phyloP scores from a whole-genome alignment of 2,888 invertebrate genomes.

The Leucophenga montana region DNA sequence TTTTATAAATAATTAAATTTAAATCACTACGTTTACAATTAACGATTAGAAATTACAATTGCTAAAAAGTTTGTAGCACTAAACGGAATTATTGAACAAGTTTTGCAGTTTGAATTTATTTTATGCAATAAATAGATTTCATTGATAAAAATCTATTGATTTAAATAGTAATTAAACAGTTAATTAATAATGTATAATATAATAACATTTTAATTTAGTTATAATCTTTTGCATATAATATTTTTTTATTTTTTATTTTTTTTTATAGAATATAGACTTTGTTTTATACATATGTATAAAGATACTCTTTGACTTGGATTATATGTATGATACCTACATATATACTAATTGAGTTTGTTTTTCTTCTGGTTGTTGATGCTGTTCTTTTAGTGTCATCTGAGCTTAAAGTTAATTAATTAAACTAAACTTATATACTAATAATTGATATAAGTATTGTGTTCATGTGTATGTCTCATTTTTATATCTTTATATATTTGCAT shows the following conservation, averaged over 20 bases:
- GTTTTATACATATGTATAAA: slow-evolving; percentile 22
- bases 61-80: background rate
- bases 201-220: slow-evolving; percentile 43
- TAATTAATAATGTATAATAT: slow-evolving; percentile 46
- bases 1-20: no score
- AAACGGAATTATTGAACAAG: background rate
- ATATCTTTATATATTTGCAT: slow-evolving; percentile 30
- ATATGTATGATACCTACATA: slow-evolving; percentile 48
- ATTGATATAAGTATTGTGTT: slow-evolving; percentile 59
- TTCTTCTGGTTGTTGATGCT: background rate
- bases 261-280: slow-evolving; percentile 2
- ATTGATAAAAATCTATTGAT: background rate
- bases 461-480: background rate
- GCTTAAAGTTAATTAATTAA: slow-evolving; percentile 39
- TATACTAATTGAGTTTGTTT: slow-evolving; percentile 53
- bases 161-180: slow-evolving; percentile 39
- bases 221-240: slow-evolving; percentile 24
- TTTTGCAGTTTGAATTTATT: background rate
- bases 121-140: background rate
- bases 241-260: no score
- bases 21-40: no score
- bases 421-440: slow-evolving; percentile 57
- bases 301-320: slow-evolving; percentile 50
- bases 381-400: no score
- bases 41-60: slow-evolving; percentile 7